phyloP scores from a whole-genome alignment of 2,797 vertebrate species.

The Parambassis ranga region DNA sequence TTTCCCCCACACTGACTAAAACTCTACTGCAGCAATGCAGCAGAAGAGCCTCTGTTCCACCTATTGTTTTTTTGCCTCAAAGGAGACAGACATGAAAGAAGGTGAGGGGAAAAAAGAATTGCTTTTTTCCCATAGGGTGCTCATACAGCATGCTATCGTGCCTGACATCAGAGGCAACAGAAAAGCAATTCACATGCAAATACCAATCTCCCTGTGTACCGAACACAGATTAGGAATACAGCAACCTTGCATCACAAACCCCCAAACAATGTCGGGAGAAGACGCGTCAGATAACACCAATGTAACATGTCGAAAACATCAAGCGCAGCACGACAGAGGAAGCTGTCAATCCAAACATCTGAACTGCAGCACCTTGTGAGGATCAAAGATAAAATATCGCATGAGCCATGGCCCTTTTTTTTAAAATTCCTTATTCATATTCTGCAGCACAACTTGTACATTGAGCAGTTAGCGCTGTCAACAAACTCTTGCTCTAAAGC shows the following conservation, averaged over 20 bases:
- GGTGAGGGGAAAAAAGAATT: not conserved
- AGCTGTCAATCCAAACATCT: constrained; percentile 54
- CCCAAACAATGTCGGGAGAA: constrained; percentile 51
- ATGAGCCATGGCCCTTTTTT: constrained; percentile 17
- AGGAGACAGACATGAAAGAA: constrained; percentile 45
- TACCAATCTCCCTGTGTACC: constrained; percentile 48
- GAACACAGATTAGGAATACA: constrained; percentile 61
- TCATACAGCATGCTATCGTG: constrained; percentile 44
- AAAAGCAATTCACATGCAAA: constrained; percentile 77
- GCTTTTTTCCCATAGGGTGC: constrained; percentile 23
- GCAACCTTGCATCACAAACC: constrained; percentile 59
- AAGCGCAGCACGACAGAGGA: constrained; percentile 41
- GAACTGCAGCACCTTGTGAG: constrained; percentile 33
- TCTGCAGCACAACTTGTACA: constrained; percentile 18
- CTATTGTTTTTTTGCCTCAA: constrained; percentile 43
- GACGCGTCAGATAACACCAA: constrained; percentile 55
- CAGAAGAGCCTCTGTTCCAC: constrained; percentile 16
- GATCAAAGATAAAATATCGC: constrained; percentile 47
- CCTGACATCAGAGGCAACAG: constrained; percentile 61
- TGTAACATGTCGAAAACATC: constrained; percentile 41
- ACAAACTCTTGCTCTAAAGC: constrained; percentile 29
- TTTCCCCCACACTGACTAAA: constrained; percentile 9
- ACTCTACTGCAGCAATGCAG: constrained; percentile 54
- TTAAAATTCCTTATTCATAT: constrained; percentile 14
- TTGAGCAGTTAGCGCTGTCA: constrained; percentile 14